Evolutionary conservation across 2,797 vertebrate species (phyloP).

Genomic region (Trematomus bernacchii): DNA sequence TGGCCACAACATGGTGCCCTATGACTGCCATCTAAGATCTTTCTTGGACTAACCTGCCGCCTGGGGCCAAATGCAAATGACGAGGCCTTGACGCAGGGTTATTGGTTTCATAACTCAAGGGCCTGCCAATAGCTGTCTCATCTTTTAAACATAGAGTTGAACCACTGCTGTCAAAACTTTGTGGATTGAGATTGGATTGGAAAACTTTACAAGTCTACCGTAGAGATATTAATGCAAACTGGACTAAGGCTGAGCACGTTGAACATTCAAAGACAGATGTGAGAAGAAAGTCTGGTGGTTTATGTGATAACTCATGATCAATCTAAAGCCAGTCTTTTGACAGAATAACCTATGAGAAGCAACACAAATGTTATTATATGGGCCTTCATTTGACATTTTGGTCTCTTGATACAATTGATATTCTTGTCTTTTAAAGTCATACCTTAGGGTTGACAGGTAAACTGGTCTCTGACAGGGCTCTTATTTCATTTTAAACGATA

Average conservation of each 20-base stretch:
- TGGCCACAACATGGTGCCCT: constrained; percentile 40
- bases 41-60: constrained; percentile 51
- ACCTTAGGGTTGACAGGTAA: constrained; percentile 58
- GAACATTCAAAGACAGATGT: constrained; percentile 1
- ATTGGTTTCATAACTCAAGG: constrained; percentile 79
- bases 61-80: constrained; percentile 72
- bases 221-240: constrained; percentile 35
- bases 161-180: constrained; percentile 74
- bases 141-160: constrained; percentile 79
- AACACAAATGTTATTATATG: constrained; percentile 10
- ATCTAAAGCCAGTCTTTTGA: constrained; percentile 8
- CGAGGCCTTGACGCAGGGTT: constrained; percentile 65
- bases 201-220: constrained; percentile 41
- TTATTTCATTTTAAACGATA: constrained; percentile 71
- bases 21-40: constrained; percentile 39
- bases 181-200: constrained; percentile 44
- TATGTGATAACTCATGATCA: constrained; percentile 2
- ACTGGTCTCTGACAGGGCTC: constrained; percentile 58
- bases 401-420: constrained; percentile 39
- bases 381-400: not conserved
- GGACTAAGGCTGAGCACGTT: constrained; percentile 7
- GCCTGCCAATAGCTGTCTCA: constrained; percentile 76
- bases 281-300: constrained; percentile 2
- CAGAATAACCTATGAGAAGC: constrained; percentile 3
- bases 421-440: constrained; percentile 48